Evolutionary conservation across 1,140 invertebrate species (phyloP), one percentile per base, ranked within the genome.

Genomic region (Lepidurus packardi): DNA sequence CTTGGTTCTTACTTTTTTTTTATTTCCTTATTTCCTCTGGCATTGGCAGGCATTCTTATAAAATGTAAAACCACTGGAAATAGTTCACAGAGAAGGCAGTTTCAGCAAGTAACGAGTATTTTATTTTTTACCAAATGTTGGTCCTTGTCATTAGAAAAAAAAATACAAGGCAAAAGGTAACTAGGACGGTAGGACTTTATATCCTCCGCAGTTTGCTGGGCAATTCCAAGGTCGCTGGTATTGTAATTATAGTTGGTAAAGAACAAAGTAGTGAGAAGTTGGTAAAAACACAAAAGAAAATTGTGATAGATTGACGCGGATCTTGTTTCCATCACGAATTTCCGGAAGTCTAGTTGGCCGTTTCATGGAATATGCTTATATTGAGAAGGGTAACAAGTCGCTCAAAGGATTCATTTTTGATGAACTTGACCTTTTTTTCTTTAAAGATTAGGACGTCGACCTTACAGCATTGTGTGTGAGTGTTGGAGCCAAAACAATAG

Each of bases 101-200:
- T 65, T n/a, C 53, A n/a, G 53, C 13, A 21, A 16, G 53, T 21
- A 65, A n/a, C 21, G 7, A 13, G 8, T 21, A 65, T 21, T 7
- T 21, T 21, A 7, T 21, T 21, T 65, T 65, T 65, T 65, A 16
- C 53, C 53, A 1, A 65, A 65, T 21, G 13, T 65, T 65, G 8
- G 16, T 21, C 53, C 6, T 8, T 13, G 53, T 21, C 53, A 7
- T 65, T n/a, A 65, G 53, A 65, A n/a, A 21, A 65, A 65, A 65
- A 65, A 65, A n/a, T 65, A 7, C 53, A 65, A 65, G 53, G 53
- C 53, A 65, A 65, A 65, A 65, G 53, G 53, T 65, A 65, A 65
- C 53, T 65, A 65, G 53, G 53, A 65, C 53, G 16, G 53, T 65
- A 65, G 53, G 53, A 21, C 53, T 10, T 21, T 0, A 65, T 13